Conservation (phyloP, 2,797 vertebrate species). For the Scomberomorus guttatus region DNA sequence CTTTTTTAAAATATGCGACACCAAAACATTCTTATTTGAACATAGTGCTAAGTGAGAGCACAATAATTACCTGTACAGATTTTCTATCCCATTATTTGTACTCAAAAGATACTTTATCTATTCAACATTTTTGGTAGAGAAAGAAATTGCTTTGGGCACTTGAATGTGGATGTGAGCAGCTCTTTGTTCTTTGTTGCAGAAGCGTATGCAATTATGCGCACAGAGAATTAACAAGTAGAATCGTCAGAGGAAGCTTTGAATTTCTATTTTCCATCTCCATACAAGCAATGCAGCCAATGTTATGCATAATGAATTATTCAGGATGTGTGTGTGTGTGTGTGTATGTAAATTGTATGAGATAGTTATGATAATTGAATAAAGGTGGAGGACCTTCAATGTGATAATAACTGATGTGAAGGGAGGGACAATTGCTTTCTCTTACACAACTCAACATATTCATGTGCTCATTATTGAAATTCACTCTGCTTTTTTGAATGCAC, state of each 20-base stretch:
- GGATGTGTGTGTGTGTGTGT: constrained; percentile 29
- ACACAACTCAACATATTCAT: constrained; percentile 56
- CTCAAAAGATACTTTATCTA: constrained; percentile 16
- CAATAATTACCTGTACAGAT: constrained; percentile 8
- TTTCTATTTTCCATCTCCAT: constrained; percentile 65
- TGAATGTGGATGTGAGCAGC: constrained; percentile 32
- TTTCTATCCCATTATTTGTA: constrained; percentile 23
- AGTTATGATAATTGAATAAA: constrained; percentile 77
- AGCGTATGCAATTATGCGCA: constrained; percentile 52
- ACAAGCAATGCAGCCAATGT: constrained; percentile 57
- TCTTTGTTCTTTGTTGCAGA: constrained; percentile 53
- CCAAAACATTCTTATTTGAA: constrained; percentile 14
- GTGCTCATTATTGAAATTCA: constrained; percentile 63
- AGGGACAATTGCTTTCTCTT: constrained; percentile 62
- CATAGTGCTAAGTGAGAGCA: not conserved
- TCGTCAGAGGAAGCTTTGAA: constrained; percentile 51
- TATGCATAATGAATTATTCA: constrained; percentile 84
- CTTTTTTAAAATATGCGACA: not conserved
- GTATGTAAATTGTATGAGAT: constrained; percentile 67
- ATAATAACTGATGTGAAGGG: constrained; percentile 72
- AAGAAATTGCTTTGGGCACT: constrained; percentile 10
- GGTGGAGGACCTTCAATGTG: constrained; percentile 69
- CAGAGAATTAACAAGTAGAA: constrained; percentile 69
- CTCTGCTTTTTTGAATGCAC: constrained; percentile 16
- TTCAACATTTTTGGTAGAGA: constrained; percentile 11